A percentile compares a stretch with the other conserved stretches of the same genome.
These are phyloP conservation scores for Polypterus senegalus DNA, from an alignment of 2,113 vertebrate species.

Conservation along the genomic window DNA sequence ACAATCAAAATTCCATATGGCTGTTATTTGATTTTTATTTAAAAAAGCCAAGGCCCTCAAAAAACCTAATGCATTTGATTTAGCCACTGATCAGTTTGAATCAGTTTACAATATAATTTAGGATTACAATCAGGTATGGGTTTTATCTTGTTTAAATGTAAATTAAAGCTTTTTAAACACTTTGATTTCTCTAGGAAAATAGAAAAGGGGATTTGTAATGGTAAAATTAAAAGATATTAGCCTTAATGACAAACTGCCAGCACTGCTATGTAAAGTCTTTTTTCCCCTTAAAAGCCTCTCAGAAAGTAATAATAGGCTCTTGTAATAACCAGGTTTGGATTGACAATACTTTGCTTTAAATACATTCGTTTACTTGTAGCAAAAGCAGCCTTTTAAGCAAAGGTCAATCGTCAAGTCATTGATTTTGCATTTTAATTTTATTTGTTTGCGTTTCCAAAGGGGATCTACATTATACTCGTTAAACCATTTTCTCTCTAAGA, in stretches of 20 bases:
- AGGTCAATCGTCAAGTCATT: conserved; percentile 35
- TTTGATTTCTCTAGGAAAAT: no score
- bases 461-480: conserved; percentile 33
- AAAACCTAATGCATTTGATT: no score
- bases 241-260: neutral
- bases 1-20: no score
- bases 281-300: neutral
- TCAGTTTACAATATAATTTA: no score
- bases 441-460: conserved; percentile 33
- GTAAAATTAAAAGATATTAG: neutral
- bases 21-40: no score
- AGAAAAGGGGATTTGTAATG: no score
- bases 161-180: no score
- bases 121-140: no score
- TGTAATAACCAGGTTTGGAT: conserved; percentile 30
- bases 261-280: neutral
- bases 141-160: no score
- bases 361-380: conserved; percentile 23
- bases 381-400: conserved; percentile 26
- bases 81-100: no score
- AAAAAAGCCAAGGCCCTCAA: no score
- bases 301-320: conserved; percentile 20
- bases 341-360: conserved; percentile 31
- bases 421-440: conserved; percentile 43
- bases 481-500: conserved; percentile 30